Evolutionary conservation across 2,888 invertebrate genomes (phyloP).

Genomic region (Brachypalpus laphriformis): DNA sequence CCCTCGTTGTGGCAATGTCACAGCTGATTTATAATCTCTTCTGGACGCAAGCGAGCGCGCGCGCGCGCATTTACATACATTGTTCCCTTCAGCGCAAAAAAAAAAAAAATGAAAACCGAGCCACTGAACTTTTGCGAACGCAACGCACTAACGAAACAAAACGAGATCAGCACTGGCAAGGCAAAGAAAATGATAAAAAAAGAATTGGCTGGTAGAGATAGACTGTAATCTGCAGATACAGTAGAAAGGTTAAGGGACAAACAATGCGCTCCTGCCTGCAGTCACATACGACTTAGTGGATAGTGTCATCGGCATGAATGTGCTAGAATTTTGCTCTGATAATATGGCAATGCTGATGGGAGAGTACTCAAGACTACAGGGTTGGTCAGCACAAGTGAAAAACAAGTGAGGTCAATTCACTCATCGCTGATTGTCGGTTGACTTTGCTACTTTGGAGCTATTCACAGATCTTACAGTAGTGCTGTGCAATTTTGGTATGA

Average conservation of each 20-base stretch:
- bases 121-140: slow-evolving; percentile 65
- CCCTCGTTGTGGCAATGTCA: slow-evolving; percentile 50
- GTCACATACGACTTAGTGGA: slow-evolving; percentile 38
- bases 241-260: slow-evolving; percentile 68
- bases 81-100: slow-evolving; percentile 23
- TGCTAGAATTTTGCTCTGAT: slow-evolving; percentile 23
- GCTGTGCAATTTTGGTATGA: neutral
- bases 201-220: neutral
- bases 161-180: slow-evolving; percentile 25
- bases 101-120: slow-evolving; percentile 25
- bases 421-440: slow-evolving; percentile 30
- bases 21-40: slow-evolving; percentile 70
- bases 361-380: no score
- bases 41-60: slow-evolving; percentile 32
- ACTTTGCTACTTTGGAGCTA: neutral
- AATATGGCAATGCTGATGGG: slow-evolving; percentile 30
- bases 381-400: neutral
- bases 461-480: neutral
- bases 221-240: slow-evolving; percentile 31
- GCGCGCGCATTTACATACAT: slow-evolving; percentile 29
- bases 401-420: slow-evolving; percentile 52
- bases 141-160: slow-evolving; percentile 1
- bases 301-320: slow-evolving; percentile 22
- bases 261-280: slow-evolving; percentile 54
- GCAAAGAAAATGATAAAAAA: neutral